Evolutionary conservation across 1,140 invertebrate species (phyloP).

Genomic region (Delia radicum): DNA sequence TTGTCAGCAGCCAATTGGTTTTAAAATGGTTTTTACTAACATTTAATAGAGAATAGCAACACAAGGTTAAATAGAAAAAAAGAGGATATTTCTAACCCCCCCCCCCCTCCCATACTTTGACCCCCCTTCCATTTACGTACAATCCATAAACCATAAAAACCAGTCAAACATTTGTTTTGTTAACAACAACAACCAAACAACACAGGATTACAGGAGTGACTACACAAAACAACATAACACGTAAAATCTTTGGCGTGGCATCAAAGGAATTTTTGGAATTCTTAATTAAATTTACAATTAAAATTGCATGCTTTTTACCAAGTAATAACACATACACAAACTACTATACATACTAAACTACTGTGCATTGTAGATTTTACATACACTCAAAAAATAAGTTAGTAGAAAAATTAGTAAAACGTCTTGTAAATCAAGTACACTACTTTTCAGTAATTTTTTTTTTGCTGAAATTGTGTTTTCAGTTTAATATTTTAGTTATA

Average conservation of each 20-base stretch:
- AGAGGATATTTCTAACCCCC: too few relatives aligned
- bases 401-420: too few relatives aligned
- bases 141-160: background rate
- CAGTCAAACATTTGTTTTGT: background rate
- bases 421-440: too few relatives aligned
- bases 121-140: too few relatives aligned
- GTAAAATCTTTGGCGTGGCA: conserved; percentile 19
- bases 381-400: too few relatives aligned
- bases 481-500: too few relatives aligned
- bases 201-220: background rate
- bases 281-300: conserved; percentile 34
- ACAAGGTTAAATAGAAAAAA: background rate
- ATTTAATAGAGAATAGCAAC: background rate
- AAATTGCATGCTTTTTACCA: conserved; percentile 25
- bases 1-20: background rate
- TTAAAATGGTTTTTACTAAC: background rate
- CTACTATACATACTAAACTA: too few relatives aligned
- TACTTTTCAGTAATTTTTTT: too few relatives aligned
- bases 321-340: background rate
- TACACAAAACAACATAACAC: background rate
- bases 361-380: too few relatives aligned
- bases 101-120: too few relatives aligned
- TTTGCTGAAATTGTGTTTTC: too few relatives aligned
- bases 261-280: conserved; percentile 32
- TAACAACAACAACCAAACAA: background rate